Conservation (phyloP, 2,888 invertebrate species). For the Bombylius discolor region DNA sequence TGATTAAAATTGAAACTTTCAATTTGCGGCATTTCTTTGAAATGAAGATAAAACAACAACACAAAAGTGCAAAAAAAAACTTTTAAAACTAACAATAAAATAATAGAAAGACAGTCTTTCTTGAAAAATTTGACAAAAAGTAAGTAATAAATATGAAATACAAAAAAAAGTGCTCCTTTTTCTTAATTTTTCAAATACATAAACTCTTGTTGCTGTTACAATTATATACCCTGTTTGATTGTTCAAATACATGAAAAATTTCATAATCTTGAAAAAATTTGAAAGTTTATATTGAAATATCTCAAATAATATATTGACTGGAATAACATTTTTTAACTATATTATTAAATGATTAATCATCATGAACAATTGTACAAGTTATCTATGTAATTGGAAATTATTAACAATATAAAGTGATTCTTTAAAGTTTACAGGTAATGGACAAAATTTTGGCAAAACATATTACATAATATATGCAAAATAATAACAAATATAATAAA, state of each 20-base stretch:
- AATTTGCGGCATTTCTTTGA: constrained; percentile 39
- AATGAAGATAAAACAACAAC: neutral
- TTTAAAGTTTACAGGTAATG: constrained; percentile 49
- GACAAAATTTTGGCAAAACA: constrained; percentile 51
- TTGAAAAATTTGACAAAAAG: too few relatives aligned
- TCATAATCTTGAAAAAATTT: too few relatives aligned
- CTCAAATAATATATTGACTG: too few relatives aligned
- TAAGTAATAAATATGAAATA: too few relatives aligned
- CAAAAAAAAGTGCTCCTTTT: constrained; percentile 48
- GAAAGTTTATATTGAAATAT: too few relatives aligned
- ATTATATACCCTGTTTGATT: too few relatives aligned
- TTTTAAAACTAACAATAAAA: too few relatives aligned
- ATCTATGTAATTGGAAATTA: constrained; percentile 40
- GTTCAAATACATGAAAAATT: too few relatives aligned
- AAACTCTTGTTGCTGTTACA: too few relatives aligned
- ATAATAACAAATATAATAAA: neutral
- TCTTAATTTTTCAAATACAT: constrained; percentile 39
- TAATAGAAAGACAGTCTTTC: too few relatives aligned
- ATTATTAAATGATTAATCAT: constrained; percentile 65
- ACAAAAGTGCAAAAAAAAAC: too few relatives aligned
- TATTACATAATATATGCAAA: constrained; percentile 12
- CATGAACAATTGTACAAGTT: constrained; percentile 55
- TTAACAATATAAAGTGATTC: constrained; percentile 49
- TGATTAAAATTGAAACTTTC: constrained; percentile 41
- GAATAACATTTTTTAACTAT: constrained; percentile 54